phyloP scores from a whole-genome alignment of 2,113 vertebrate species.

The Perccottus glenii region DNA sequence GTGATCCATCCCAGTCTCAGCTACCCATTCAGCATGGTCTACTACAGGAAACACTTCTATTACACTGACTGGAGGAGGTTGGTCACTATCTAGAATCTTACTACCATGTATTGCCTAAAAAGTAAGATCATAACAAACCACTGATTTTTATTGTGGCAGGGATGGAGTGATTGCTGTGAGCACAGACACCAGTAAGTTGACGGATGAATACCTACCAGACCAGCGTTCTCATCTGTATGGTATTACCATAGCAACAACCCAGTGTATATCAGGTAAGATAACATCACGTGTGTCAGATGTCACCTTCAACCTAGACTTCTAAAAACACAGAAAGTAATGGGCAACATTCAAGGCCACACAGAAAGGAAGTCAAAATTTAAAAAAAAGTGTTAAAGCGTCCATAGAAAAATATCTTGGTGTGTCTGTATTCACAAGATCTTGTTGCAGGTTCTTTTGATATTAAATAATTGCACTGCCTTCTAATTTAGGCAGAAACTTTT shows the following conservation, averaged over 20 bases:
- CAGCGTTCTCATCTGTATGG: constrained; percentile 96
- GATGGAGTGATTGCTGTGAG: constrained; percentile 90
- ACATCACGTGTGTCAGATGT: constrained; percentile 15
- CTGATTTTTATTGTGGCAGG: constrained; percentile 64
- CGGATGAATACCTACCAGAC: constrained; percentile 91
- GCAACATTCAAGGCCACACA: background rate
- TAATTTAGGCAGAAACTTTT: background rate
- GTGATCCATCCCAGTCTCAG: constrained; percentile 87
- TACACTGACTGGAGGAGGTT: constrained; percentile 97
- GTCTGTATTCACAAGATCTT: too few relatives aligned
- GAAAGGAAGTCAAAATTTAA: too few relatives aligned
- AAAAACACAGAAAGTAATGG: background rate
- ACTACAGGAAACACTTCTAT: constrained; percentile 91
- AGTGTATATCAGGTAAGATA: constrained; percentile 81
- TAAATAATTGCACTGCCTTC: too few relatives aligned
- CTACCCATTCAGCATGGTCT: constrained; percentile 93
- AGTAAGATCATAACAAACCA: background rate
- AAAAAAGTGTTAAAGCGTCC: too few relatives aligned
- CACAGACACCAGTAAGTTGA: constrained; percentile 84
- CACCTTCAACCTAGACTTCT: constrained; percentile 14
- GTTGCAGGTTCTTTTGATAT: too few relatives aligned
- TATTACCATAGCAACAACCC: constrained; percentile 88
- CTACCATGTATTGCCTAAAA: too few relatives aligned
- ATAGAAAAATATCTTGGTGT: too few relatives aligned
- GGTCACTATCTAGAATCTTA: background rate